phyloP scores from a whole-genome alignment of 1,140 invertebrate genomes.

The Proctacanthus coquilletti region DNA sequence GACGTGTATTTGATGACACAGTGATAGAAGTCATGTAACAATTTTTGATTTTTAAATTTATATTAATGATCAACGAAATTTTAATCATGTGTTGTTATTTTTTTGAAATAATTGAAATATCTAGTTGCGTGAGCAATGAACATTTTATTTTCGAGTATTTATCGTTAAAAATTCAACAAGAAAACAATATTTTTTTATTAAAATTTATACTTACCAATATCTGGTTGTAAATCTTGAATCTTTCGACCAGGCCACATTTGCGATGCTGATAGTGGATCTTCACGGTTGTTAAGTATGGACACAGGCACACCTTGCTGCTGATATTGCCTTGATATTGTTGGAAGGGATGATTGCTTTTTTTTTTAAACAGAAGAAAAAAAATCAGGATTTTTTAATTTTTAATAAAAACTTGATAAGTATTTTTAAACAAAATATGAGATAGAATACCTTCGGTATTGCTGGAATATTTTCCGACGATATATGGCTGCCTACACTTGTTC shows the following conservation, averaged over 20 bases:
- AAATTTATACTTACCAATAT: not conserved
- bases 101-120: not conserved
- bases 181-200: not conserved
- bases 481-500: too few species aligned
- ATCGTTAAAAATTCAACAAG: not conserved
- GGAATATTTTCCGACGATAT: too few species aligned
- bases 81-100: not conserved
- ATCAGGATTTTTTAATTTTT: too few species aligned
- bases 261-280: constrained; percentile 7
- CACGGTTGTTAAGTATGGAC: not conserved
- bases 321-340: too few species aligned
- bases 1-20: too few species aligned
- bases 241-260: constrained; percentile 1
- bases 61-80: not conserved
- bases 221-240: not conserved
- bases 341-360: too few species aligned
- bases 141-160: not conserved
- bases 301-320: not conserved
- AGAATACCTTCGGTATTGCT: too few species aligned
- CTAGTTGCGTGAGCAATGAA: not conserved
- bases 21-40: too few species aligned
- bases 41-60: too few species aligned
- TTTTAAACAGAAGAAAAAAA: too few species aligned
- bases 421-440: too few species aligned
- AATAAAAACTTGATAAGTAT: too few species aligned